Base-by-base conservation (phyloP, 2,888 invertebrate species). In the Scaptomyza flava region DNA sequence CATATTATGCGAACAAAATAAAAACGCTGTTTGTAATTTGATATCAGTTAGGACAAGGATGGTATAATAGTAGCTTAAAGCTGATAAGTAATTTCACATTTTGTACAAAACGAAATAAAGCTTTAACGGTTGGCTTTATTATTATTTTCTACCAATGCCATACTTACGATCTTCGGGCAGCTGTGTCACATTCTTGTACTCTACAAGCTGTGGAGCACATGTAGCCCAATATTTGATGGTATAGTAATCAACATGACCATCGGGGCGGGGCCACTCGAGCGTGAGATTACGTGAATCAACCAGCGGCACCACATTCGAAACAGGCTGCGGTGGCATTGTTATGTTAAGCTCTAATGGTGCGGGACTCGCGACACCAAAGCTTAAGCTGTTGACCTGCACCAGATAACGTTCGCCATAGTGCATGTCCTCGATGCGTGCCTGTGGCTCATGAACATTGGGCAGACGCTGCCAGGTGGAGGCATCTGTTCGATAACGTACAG, bases 221-320 rank as follows among this genome's bases (percentile, higher is more conserved):
- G 93, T 91, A 48, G 94, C 93, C 94, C 95, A 94, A 96, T 97
- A 98, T 76, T 94, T 94, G 56, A 97, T 94, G 56, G 94, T 93
- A 91, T 97, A 98, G 65, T 94, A 94, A 91, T 98, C 97, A 34
- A 98, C 96, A 79, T 97, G 94, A 3, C 98, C 98, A 87, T 95
- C 95, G 1, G 97, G 96, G 45, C 96, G 93, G n/a, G 96, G 95
- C 96, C 98, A 98, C 92, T 97, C 96, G 74, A 98, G 93, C 23
- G 98, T 97, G 46, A 98, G 95, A 92, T 98, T 98, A 68, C 96
- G 96, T 1, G 98, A 97, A 92, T 97, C 98, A 52, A 96, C 95
- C 72, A 96, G 92, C 33, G 95, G 95, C 52, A 95, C 95, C 74
- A 98, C 95, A 91, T 96, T 96, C 30, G 95, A 93, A n/a, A 97